These are phyloP conservation scores for Druceiella hillmani DNA, from an alignment of 2,888 invertebrate species.

Conservation along the genomic window DNA sequence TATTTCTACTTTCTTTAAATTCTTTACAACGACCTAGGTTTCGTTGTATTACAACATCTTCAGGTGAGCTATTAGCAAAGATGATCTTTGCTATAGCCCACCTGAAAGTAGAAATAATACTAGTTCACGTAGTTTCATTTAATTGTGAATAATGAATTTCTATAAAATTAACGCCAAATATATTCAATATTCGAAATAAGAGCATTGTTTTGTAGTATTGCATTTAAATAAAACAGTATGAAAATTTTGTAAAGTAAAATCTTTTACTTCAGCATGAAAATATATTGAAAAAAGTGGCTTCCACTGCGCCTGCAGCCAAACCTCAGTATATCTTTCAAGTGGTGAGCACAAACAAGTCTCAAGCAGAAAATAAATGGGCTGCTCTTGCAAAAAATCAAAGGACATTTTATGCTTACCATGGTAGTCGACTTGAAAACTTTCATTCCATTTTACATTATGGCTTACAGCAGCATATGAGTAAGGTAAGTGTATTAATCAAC, in stretches of 20 bases:
- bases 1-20: too few species aligned
- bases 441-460: conserved; percentile 76
- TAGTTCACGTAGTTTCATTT: too few species aligned
- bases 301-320: conserved; percentile 36
- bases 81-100: too few species aligned
- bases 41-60: too few species aligned
- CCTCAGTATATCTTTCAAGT: conserved; percentile 70
- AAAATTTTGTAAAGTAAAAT: conserved; percentile 13
- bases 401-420: conserved; percentile 70
- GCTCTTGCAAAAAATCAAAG: conserved; percentile 48
- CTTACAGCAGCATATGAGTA: conserved; percentile 65
- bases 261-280: conserved; percentile 45
- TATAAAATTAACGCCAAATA: too few species aligned
- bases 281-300: conserved; percentile 49
- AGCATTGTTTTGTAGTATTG: too few species aligned
- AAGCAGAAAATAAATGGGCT: conserved; percentile 56
- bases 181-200: too few species aligned
- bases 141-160: too few species aligned
- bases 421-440: conserved; percentile 75
- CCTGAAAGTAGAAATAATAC: too few species aligned
- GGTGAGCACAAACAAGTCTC: conserved; percentile 46
- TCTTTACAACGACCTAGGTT: too few species aligned
- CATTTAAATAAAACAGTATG: conserved; percentile 9
- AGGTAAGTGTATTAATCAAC: conserved; percentile 35
- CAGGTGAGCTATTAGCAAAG: too few species aligned